Percentiles rank a stretch among this genome's conserved stretches.
These are phyloP conservation scores for Galeopsomyia nigrocyanea DNA, from an alignment of 2,888 invertebrate genomes.

Conservation along the genomic window DNA sequence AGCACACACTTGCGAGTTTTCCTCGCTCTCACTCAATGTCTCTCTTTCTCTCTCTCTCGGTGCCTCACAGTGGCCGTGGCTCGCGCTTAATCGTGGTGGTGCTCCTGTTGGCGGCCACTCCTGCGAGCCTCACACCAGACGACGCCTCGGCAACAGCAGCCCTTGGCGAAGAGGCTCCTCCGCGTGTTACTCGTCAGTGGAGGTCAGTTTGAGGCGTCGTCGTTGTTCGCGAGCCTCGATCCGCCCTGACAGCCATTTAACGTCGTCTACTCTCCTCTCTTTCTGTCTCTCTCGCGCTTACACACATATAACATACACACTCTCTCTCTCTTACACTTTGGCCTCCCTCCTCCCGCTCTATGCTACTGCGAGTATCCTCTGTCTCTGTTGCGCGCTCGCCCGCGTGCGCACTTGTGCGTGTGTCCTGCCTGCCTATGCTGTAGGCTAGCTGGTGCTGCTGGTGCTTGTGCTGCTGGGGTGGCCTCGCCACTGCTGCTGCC, in stretches of 20 bases:
- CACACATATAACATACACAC: not conserved
- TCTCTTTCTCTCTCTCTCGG: not conserved
- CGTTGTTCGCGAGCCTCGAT: constrained; percentile 44
- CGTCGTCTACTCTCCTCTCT: constrained; percentile 35
- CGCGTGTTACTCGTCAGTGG: constrained; percentile 24
- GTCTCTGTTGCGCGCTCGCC: constrained; percentile 19
- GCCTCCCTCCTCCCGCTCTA: constrained; percentile 7
- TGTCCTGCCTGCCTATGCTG: no score
- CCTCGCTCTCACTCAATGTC: constrained; percentile 1
- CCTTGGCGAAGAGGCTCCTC: constrained; percentile 16
- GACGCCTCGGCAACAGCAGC: constrained; percentile 15
- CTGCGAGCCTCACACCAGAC: constrained; percentile 21
- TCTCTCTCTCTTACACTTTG: constrained; percentile 9
- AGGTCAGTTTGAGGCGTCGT: constrained; percentile 42
- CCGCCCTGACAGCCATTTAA: constrained; percentile 49
- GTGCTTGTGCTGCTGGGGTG: constrained; percentile 31
- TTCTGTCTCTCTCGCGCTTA: not conserved
- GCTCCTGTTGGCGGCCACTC: constrained; percentile 19
- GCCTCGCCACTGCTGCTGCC: constrained; percentile 30
- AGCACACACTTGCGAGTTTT: not conserved
- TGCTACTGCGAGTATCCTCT: not conserved
- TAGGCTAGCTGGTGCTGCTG: not conserved
- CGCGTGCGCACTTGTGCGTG: constrained; percentile 17
- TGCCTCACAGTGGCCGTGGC: not conserved
- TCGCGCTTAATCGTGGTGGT: not conserved